Base-by-base conservation (phyloP, 2,888 invertebrate species). In the Dryococelus australis region DNA sequence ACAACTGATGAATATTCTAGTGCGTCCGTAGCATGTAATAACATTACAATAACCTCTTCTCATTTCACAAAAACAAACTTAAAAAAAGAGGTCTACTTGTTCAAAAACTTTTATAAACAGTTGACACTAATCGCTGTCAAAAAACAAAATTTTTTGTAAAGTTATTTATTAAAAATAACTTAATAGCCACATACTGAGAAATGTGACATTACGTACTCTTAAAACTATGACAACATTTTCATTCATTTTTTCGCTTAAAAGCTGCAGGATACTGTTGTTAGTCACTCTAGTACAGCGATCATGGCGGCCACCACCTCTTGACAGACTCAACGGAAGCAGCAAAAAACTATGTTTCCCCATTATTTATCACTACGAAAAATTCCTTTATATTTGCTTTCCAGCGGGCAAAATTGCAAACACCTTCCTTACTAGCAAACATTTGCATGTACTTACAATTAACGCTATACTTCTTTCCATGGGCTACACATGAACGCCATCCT, bases 391-490 rank as follows among this genome's bases (percentile, higher is more conserved):
- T n/a, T 65, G n/a, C 24, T 0, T 65, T 24, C 65, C 24, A 20
- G 16, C 16, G 16, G n/a, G 13, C 8, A n/a, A 24, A 10, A 24
- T n/a, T n/a, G 24, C n/a, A 65, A 9, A 65, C 10, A 65, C 20
- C 65, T 65, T 65, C n/a, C 65, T 24, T 65, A 65, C 65, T 6
- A 12, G 65, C 16, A 65, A 65, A 20, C 65, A 65, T 24, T 24
- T 65, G 16, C 65, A 16, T 24, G 20, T 65, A 65, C 65, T 20
- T n/a, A 65, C 20, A 65, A 65, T 65, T 65, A 16, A 65, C 65
- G n/a, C 65, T 65, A n/a, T 65, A 65, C 65, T 65, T n/a, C 65
- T 65, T 65, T 65, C 65, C 65, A 65, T n/a, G 16, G 47, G 47
- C 47, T 47, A 65, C 65, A 65, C 65, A 0, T 65, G n/a, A 65